phyloP scores from a whole-genome alignment of 2,888 invertebrate genomes.

The Unio pictorum region DNA sequence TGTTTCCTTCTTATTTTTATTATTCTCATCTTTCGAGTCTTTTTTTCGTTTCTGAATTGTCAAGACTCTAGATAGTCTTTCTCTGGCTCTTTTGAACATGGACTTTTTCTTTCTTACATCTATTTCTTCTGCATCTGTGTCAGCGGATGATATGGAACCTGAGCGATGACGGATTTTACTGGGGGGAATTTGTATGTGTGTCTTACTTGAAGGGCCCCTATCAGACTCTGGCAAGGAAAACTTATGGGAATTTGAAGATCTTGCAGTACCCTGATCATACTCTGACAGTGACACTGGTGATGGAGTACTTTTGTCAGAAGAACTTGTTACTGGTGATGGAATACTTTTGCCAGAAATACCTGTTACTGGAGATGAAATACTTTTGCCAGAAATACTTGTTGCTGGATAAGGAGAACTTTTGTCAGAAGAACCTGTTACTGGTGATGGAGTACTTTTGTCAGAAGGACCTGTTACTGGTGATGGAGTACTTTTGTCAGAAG shows the following conservation, averaged over 20 bases:
- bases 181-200: background rate
- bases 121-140: conserved; percentile 11
- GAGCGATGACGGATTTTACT: conserved; percentile 6
- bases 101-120: conserved; percentile 53
- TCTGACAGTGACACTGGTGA: too few species aligned
- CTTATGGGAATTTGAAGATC: background rate
- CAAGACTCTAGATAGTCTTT: conserved; percentile 41
- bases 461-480: too few species aligned
- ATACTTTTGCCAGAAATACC: too few species aligned
- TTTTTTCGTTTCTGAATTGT: conserved; percentile 10
- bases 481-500: too few species aligned
- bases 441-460: too few species aligned
- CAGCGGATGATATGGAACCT: conserved; percentile 13
- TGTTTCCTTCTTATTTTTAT: background rate
- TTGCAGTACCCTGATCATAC: too few species aligned
- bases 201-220: background rate
- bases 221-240: conserved; percentile 1
- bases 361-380: too few species aligned
- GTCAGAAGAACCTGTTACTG: too few species aligned
- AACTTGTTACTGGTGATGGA: too few species aligned
- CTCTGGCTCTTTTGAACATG: conserved; percentile 49
- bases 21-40: conserved; percentile 6
- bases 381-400: too few species aligned
- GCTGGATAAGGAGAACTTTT: too few species aligned
- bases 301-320: too few species aligned